A percentile compares a stretch with the other conserved stretches of the same genome.
Evolutionary conservation across 2,888 invertebrate genomes (phyloP).

Genomic region (Coelopa pilipes): DNA sequence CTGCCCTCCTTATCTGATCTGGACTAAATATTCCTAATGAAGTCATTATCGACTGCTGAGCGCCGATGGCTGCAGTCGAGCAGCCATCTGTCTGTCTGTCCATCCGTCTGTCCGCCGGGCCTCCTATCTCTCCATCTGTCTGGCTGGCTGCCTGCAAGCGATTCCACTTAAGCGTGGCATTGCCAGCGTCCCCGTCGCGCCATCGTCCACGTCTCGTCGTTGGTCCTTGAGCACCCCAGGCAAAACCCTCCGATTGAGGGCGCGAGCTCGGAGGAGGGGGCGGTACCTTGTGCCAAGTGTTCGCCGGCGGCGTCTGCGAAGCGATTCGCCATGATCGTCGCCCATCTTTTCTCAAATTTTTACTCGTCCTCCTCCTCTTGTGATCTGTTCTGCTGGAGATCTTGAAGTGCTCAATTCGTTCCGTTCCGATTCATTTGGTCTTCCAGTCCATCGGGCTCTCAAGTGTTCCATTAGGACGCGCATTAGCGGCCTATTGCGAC

Average conservation of each 20-base stretch:
- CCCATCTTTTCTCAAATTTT: conserved; percentile 15
- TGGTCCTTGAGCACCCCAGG: too few species aligned
- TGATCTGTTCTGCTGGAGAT: too few species aligned
- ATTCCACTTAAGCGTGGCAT: background rate
- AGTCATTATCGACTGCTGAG: conserved; percentile 29
- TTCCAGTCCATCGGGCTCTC: conserved; percentile 17
- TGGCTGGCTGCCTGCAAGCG: background rate
- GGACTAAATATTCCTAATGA: conserved; percentile 36
- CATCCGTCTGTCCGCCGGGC: background rate
- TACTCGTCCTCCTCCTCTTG: too few species aligned
- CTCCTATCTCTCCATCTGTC: background rate
- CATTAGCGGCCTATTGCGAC: conserved; percentile 32
- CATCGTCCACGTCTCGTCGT: too few species aligned
- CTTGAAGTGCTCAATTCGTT: conserved; percentile 23
- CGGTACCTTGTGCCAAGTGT: conserved; percentile 29
- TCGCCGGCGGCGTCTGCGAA: conserved; percentile 28
- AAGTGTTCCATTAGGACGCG: conserved; percentile 31
- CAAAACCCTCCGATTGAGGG: too few species aligned
- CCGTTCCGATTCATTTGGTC: conserved; percentile 17
- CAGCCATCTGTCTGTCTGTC: background rate
- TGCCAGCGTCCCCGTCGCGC: background rate
- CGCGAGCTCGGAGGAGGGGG: too few species aligned
- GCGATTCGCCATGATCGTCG: conserved; percentile 9
- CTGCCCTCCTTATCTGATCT: conserved; percentile 26
- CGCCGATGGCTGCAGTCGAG: background rate